Base-by-base conservation (phyloP, 2,888 invertebrate species). In the Cantharis rustica region DNA sequence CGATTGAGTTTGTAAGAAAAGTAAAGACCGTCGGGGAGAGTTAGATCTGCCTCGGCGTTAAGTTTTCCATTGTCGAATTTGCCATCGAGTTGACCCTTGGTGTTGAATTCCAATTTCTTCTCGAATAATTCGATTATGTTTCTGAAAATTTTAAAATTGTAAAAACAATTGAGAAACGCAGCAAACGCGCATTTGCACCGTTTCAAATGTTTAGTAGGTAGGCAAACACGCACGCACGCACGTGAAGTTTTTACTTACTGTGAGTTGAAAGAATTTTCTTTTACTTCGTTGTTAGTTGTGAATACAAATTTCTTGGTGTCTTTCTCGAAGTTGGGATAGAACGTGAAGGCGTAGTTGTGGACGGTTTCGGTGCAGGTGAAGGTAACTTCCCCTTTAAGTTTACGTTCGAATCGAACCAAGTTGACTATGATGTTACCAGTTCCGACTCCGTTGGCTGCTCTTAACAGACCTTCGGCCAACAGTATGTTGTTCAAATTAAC, bases 261-360 rank as follows among this genome's bases (percentile, higher is more conserved):
- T 0, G 94, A 91, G 20, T 93, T 91, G 0, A 94, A 63, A 1
- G 89, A 88, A 9, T 88, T 88, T 5, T 89, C 89, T 31, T 88
- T 90, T 0, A 90, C 80, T 79, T 90, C 91, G 73, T 91, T 92
- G 79, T 91, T 90, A 0, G 95, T 94, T 31, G 91, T 91, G 61
- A 95, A 82, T 75, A 91, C 90, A 3, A 95, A 81, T 82, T 93
- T 93, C 82, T 94, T 93, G 64, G 93, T 92, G 84, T 94, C 92
- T 84, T 93, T 93, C 70, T 92, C 93, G 77, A 90, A 93, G 85
- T 95, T 92, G 27, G 94, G 91, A 81, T 89, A 91, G 3, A 96
- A 71, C 68, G 92, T 93, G 0, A 93, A 83, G 68, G 92, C 91
- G 0, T 92, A 89, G 78, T 91, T 91, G 86, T 91, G 93, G 1